Evolutionary conservation across 2,113 vertebrate species (phyloP).

Genomic region (Oenanthe melanoleuca): DNA sequence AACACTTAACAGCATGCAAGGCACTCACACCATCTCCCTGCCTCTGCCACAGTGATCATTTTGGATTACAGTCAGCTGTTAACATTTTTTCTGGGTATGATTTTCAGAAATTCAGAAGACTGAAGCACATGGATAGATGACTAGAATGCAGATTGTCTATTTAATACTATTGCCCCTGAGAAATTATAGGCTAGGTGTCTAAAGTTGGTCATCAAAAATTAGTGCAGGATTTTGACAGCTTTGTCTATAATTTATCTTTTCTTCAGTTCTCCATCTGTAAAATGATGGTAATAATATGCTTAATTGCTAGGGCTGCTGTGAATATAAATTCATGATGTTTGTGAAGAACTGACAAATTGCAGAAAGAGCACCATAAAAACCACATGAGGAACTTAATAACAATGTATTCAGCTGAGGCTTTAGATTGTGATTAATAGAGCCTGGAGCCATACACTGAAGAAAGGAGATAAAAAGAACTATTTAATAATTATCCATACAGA

Average conservation of each 20-base stretch:
- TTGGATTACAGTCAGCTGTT: background rate
- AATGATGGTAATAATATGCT: conserved; percentile 44
- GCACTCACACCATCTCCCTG: background rate
- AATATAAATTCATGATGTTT: conserved; percentile 51
- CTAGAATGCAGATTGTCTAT: conserved; percentile 22
- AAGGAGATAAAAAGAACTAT: conserved; percentile 39
- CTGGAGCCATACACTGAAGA: background rate
- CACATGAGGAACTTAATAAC: conserved; percentile 18
- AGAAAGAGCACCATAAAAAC: conserved; percentile 42
- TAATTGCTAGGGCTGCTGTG: conserved; percentile 50
- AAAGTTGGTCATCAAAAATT: conserved; percentile 58
- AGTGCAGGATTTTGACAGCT: conserved; percentile 33
- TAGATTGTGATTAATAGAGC: conserved; percentile 24
- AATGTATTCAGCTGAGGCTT: conserved; percentile 31
- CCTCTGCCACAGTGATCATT: background rate
- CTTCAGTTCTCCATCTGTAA: conserved; percentile 47
- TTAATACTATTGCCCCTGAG: conserved; percentile 1
- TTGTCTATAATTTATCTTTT: conserved; percentile 48
- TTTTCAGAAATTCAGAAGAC: background rate
- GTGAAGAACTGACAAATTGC: conserved; percentile 47
- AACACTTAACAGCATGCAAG: background rate
- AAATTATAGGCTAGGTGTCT: conserved; percentile 54
- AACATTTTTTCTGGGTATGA: background rate
- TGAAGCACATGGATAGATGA: background rate
- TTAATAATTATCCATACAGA: conserved; percentile 38